A percentile compares a stretch with the other conserved stretches of the same genome.
Evolutionary conservation across 2,888 invertebrate genomes (phyloP).

Genomic region (Hedychridium roseum): DNA sequence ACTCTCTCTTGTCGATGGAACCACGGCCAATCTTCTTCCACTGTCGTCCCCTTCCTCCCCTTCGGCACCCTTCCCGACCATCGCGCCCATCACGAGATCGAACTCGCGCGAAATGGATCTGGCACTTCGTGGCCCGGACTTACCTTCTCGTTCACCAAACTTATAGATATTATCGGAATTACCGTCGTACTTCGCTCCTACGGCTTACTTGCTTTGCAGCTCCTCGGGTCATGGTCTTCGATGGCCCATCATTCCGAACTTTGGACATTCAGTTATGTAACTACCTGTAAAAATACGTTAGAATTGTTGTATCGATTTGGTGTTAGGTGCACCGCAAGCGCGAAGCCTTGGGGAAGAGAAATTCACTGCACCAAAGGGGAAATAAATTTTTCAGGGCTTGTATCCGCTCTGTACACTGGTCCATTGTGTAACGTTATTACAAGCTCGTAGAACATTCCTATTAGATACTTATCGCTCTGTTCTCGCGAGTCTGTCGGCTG

Average conservation of each 20-base stretch:
- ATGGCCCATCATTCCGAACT: no score
- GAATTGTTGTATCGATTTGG: no score
- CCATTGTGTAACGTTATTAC: slow-evolving; percentile 25
- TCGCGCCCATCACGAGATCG: no score
- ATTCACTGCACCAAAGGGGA: no score
- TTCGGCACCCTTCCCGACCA: slow-evolving; percentile 23
- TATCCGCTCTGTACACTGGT: slow-evolving; percentile 2
- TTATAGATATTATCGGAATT: slow-evolving; percentile 33
- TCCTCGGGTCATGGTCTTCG: no score
- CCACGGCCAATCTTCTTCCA: slow-evolving; percentile 4
- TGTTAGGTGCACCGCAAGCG: no score
- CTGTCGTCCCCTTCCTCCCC: slow-evolving; percentile 1
- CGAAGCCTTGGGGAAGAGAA: no score
- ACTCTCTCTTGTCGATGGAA: background rate
- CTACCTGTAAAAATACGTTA: no score
- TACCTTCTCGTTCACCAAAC: slow-evolving; percentile 24
- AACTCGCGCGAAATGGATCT: slow-evolving; percentile 41
- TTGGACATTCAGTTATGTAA: no score
- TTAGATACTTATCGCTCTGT: slow-evolving; percentile 38
- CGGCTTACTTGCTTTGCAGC: no score
- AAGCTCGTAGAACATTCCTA: slow-evolving; percentile 29
- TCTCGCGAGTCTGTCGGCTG: slow-evolving; percentile 18
- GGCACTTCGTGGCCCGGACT: slow-evolving; percentile 28
- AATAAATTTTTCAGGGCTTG: slow-evolving; percentile 21
- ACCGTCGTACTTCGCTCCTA: no score